Base-by-base conservation (phyloP, 1,140 invertebrate species). In the Calephelis virginiensis region DNA sequence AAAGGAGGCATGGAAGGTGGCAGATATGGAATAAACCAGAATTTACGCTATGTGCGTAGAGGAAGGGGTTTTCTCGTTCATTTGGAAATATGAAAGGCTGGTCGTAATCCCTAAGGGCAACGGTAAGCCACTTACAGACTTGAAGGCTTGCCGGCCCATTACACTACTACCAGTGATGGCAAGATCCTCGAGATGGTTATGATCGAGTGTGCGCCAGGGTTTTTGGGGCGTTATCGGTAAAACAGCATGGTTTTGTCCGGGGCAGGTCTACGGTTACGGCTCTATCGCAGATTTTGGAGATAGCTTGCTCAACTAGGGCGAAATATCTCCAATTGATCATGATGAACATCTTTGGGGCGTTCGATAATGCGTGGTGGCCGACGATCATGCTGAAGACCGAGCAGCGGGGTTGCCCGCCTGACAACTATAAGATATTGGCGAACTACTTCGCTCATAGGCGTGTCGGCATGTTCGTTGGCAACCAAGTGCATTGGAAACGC, bases 331-430 rank as follows among this genome's bases (percentile, higher is more conserved):
- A 56, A 11, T 12, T 56, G 14, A 56, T 56, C 13, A 11, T 56
- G 1, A 10, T 56, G 28, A 14, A 92, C 61, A 90, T 92, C n/a
- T 74, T 75, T 2, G 89, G 89, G 0, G 89, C 90, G 0, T 92
- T 67, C 14, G 65, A 67, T n/a, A 67, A 67, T 50, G 65, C 91
- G 0, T 81, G 82, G 74, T 91, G 85, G 85, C 77, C 81, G 0
- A 68, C 65, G 46, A 66, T 86, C 0, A 49, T 89, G 0, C 1
- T 66, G 0, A 76, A 74, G 61, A 67, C 60, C 4, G 72, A 68
- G 38, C 45, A 60, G 43, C 47, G 63, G 10, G 68, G 64, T 11
- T 67, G 67, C 17, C 64, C 72, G 56, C 68, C 64, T 28, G 73
- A 75, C 63, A 70, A 75, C 46, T 77, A 73, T 28, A 45, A 65